phyloP scores from a whole-genome alignment of 1,140 invertebrate genomes.

The Cyphomyrmex costatus region DNA sequence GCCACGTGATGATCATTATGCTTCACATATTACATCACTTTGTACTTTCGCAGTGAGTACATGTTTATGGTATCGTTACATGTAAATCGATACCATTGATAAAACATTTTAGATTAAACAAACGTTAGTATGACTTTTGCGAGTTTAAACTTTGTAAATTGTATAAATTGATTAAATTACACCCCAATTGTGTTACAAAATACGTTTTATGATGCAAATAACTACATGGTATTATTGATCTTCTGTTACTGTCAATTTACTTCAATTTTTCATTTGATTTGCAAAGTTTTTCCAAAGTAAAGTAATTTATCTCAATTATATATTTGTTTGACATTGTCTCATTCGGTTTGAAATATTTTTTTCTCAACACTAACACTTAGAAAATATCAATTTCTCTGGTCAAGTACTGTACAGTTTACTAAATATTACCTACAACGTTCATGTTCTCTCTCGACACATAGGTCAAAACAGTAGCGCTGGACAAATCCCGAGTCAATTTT shows the following conservation, averaged over 20 bases:
- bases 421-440: not conserved
- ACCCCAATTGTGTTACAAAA: conserved; percentile 19
- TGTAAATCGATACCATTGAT: conserved; percentile 15
- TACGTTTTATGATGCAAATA: not conserved
- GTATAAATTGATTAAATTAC: not conserved
- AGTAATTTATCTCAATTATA: conserved; percentile 33
- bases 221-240: conserved; percentile 4
- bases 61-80: conserved; percentile 19
- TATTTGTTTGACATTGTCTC: too few relatives aligned
- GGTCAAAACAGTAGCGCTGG: not conserved
- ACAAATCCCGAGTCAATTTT: conserved; percentile 33
- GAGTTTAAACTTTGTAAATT: conserved; percentile 3
- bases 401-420: not conserved
- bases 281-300: not conserved
- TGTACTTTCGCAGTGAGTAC: conserved; percentile 51
- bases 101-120: conserved; percentile 40
- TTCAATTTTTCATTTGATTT: conserved; percentile 20
- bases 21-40: conserved; percentile 54
- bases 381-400: not conserved
- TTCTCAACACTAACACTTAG: not conserved
- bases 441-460: not conserved
- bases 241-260: not conserved
- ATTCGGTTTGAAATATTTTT: too few relatives aligned
- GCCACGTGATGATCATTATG: conserved; percentile 64
- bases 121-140: not conserved